phyloP scores from a whole-genome alignment of 2,113 vertebrate species.

The Nothoprocta perdicaria region DNA sequence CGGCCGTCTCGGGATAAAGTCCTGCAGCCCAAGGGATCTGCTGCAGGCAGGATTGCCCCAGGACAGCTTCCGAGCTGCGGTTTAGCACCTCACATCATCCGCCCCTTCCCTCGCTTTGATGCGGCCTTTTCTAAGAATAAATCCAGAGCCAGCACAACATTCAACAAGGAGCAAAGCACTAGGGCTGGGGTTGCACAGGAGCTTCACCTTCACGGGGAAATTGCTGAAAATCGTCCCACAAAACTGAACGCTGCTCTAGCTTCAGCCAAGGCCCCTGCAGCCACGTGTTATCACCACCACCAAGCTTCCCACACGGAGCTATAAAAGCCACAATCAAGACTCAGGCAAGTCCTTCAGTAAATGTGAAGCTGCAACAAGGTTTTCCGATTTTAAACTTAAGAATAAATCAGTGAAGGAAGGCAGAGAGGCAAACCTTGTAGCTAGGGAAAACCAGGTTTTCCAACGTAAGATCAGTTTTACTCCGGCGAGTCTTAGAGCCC shows the following conservation, averaged over 20 bases:
- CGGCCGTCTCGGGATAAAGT: background rate
- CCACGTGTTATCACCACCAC: rapidly evolving
- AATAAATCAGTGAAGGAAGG: background rate
- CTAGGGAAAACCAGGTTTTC: background rate
- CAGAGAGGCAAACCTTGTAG: background rate
- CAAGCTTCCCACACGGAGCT: background rate
- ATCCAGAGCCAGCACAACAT: background rate
- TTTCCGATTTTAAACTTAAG: background rate
- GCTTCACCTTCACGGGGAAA: background rate
- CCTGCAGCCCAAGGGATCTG: background rate
- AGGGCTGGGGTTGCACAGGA: background rate
- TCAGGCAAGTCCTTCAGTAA: background rate
- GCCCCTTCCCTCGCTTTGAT: background rate
- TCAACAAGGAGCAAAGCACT: slow-evolving; percentile 8
- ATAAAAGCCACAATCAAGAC: background rate
- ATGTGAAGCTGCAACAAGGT: background rate
- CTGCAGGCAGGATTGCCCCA: background rate
- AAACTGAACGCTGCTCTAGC: background rate
- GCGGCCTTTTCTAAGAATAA: background rate
- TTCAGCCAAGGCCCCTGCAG: background rate
- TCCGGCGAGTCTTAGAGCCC: background rate
- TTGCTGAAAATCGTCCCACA: background rate
- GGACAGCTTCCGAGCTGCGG: background rate
- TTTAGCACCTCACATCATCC: background rate
- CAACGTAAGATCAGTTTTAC: background rate